Evolutionary conservation across 1,140 invertebrate species (phyloP).

Genomic region (Schlechtendalia chinensis): DNA sequence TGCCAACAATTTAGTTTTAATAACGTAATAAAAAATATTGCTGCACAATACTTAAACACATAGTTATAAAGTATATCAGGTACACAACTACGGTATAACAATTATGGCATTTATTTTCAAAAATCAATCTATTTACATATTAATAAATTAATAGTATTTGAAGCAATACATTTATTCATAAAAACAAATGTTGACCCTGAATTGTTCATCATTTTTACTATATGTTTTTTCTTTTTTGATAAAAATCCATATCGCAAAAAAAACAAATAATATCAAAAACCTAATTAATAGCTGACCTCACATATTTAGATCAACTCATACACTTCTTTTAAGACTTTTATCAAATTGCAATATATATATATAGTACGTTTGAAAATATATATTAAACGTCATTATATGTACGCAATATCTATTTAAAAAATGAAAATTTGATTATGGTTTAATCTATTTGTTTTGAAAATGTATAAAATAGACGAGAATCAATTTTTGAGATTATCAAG

Average conservation of each 20-base stretch:
- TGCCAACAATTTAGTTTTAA: too few species aligned
- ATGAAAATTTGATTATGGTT: neutral
- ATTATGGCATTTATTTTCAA: too few species aligned
- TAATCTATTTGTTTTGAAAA: neutral
- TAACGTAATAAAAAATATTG: too few species aligned
- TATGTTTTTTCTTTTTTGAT: neutral
- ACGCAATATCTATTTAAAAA: neutral
- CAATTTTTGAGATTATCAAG: neutral
- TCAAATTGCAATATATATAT: neutral
- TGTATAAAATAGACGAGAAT: neutral
- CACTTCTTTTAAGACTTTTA: neutral
- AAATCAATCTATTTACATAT: neutral
- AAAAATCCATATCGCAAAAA: conserved; percentile 1
- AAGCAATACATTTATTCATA: neutral
- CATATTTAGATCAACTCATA: neutral
- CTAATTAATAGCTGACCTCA: conserved; percentile 16
- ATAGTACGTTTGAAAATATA: neutral
- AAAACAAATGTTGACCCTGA: neutral
- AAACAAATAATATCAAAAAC: neutral
- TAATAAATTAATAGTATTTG: neutral
- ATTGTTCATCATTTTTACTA: neutral
- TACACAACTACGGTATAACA: too few species aligned
- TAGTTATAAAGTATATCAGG: too few species aligned
- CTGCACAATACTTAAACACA: too few species aligned
- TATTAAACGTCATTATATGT: neutral